Evolutionary conservation across 2,888 invertebrate species (phyloP).

Genomic region (Drosophila diplacantha): DNA sequence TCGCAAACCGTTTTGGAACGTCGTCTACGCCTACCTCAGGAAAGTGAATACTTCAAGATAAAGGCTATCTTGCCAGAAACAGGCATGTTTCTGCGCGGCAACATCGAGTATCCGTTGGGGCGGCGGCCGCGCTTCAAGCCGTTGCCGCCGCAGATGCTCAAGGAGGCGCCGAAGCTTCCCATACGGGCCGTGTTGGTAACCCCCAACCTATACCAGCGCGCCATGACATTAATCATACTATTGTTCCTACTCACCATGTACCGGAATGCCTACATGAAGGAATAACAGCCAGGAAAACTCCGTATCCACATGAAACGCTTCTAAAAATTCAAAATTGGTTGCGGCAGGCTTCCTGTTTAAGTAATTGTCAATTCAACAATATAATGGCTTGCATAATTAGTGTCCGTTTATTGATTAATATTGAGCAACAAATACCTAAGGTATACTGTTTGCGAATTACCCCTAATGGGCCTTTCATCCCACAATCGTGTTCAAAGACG

Average conservation of each 20-base stretch:
- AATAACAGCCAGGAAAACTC: not conserved
- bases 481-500: not conserved
- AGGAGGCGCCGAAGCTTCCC: not conserved
- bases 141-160: constrained; percentile 29
- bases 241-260: not conserved
- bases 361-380: constrained; percentile 10
- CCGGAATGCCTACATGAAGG: not conserved
- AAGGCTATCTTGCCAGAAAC: constrained; percentile 13
- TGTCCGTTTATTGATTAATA: not conserved
- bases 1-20: constrained; percentile 22
- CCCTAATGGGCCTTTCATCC: not conserved
- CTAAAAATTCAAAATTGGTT: constrained; percentile 1
- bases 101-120: constrained; percentile 2
- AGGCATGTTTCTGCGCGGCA: constrained; percentile 22
- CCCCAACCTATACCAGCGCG: constrained; percentile 12
- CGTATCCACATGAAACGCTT: not conserved
- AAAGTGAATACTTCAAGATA: not conserved
- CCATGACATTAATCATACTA: constrained; percentile 17
- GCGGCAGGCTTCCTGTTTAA: not conserved
- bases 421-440: no score
- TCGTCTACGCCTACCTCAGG: constrained; percentile 2
- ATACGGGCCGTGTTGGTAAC: not conserved
- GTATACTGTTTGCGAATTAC: not conserved
- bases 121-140: constrained; percentile 40
- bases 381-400: no score